Evolutionary conservation across 2,888 invertebrate species (phyloP), one percentile per base, ranked within the genome.

Genomic region (Halictus quadricinctus): DNA sequence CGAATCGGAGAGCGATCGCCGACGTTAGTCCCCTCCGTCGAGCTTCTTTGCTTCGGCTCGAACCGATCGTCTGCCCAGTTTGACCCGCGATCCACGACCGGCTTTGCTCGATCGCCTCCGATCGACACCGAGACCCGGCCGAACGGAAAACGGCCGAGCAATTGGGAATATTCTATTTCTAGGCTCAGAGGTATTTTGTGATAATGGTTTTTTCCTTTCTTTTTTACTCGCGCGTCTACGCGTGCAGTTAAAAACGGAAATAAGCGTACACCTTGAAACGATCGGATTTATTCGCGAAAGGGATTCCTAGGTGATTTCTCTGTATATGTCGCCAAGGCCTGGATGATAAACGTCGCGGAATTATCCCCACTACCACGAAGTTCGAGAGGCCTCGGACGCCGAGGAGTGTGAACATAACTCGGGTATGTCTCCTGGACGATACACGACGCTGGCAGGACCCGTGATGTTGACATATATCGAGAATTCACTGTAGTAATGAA

Each of bases 31-130:
- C 36, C 36, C 15, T n/a, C 46, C 73, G 66, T 70, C 58, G 60
- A 79, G 70, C 48, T 69, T 80, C 36, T 8, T 69, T 6, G 41
- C 29, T 25, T 41, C 48, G 60, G 48, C 64, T 79, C 81, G 73
- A 70, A 79, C 41, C 80, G 86, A 86, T 86, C 81, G 72, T 75
- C 72, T 58, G 54, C 48, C 81, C 85, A 66, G 64, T 79, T 64
- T 78, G 43, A 84, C 74, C 69, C 82, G 72, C 72, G 86, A 78
- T 76, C 64, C 58, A 72, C 72, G 25, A 41, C 36, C 48, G 60
- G 58, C 77, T 36, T 36, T 83, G 80, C 70, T 72, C 50, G 73
- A 80, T 78, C 78, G 83, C 81, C 83, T 66, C 73, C 41, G 84
- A 79, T 78, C 83, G 36, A 1, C 36, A 36, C 36, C 36, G 36